These are phyloP conservation scores for Sialia sialis DNA, from an alignment of 2,113 vertebrate species.

Conservation along the genomic window DNA sequence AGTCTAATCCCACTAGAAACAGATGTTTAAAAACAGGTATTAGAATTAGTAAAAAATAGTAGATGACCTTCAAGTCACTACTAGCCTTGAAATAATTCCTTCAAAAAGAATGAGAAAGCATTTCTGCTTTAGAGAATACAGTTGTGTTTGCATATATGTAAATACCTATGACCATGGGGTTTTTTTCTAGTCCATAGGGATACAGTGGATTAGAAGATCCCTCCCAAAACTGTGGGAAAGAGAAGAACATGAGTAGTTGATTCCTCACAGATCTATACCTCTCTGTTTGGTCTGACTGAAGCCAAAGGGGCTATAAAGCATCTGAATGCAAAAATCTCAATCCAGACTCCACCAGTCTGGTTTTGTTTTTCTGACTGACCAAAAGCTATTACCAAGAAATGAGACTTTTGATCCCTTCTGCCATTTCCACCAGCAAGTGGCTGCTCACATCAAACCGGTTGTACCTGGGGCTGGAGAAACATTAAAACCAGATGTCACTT, in stretches of 20 bases:
- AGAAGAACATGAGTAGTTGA: accelerated
- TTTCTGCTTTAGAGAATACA: background rate
- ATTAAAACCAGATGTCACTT: background rate
- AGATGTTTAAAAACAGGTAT: background rate
- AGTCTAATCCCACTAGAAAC: background rate
- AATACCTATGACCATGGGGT: background rate
- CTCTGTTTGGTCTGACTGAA: background rate
- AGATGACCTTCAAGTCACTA: background rate
- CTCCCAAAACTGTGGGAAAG: background rate
- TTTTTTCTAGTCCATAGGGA: background rate
- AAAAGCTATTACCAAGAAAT: background rate
- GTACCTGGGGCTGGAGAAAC: background rate
- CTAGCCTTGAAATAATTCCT: background rate
- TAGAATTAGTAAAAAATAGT: background rate
- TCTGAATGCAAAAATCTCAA: background rate
- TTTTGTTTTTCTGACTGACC: background rate
- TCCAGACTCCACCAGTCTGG: background rate
- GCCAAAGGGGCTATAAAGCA: background rate
- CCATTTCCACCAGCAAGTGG: background rate
- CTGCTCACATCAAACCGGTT: background rate
- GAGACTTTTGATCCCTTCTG: background rate
- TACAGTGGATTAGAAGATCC: background rate
- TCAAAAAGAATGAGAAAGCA: background rate
- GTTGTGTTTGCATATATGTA: background rate
- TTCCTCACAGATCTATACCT: background rate